Percentiles rank a stretch among this genome's conserved stretches.
Evolutionary conservation across 2,113 vertebrate species (phyloP).

Genomic region (Megalops atlanticus): DNA sequence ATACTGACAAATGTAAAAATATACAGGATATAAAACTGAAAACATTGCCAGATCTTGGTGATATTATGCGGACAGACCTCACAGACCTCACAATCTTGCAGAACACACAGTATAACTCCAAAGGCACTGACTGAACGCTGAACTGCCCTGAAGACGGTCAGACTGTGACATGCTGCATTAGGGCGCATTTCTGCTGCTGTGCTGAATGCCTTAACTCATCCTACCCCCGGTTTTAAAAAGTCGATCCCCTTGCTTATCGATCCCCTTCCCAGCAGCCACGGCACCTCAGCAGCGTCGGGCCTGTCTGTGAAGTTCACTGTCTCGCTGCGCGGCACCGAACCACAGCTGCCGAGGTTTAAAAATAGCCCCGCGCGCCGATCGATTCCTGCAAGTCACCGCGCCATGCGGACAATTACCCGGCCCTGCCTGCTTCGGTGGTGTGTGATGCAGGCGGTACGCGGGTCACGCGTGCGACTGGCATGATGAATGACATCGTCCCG

Average conservation of each 20-base stretch:
- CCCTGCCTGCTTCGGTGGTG: not conserved
- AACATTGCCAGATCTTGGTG: no score
- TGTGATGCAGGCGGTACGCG: not conserved
- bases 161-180: not conserved
- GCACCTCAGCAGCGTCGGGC: no score
- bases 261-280: no score
- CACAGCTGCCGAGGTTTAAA: not conserved
- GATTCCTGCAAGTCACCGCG: not conserved
- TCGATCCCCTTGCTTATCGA: no score
- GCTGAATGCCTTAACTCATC: not conserved
- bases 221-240: no score
- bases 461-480: not conserved
- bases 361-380: not conserved
- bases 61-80: no score
- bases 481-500: not conserved
- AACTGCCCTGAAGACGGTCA: no score
- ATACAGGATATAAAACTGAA: no score
- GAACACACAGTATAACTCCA: no score
- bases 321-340: not conserved
- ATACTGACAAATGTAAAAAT: no score
- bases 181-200: not conserved
- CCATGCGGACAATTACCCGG: not conserved
- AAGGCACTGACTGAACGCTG: no score
- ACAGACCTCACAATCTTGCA: no score
- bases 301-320: not conserved